Evolutionary conservation across 1,140 invertebrate species (phyloP).

Genomic region (Mamestra configurata): DNA sequence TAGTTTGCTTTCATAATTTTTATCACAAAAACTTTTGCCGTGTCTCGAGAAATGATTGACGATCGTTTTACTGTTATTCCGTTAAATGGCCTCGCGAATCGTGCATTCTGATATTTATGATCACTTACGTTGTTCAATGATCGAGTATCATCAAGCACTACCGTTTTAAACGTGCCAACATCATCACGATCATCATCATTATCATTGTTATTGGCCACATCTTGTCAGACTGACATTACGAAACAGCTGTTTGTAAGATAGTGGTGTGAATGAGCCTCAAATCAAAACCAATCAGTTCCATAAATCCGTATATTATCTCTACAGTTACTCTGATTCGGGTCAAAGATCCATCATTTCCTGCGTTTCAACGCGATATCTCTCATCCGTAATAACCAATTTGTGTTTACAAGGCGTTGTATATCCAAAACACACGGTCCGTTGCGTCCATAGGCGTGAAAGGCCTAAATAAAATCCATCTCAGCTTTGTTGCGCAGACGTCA

Average conservation of each 20-base stretch:
- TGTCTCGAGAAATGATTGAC: not conserved
- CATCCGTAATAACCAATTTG: conserved; percentile 58
- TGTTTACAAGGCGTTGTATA: conserved; percentile 56
- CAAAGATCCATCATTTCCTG: conserved; percentile 45
- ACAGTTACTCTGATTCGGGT: conserved; percentile 14
- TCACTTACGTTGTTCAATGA: conserved; percentile 3
- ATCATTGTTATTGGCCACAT: conserved; percentile 16
- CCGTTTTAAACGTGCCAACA: conserved; percentile 24
- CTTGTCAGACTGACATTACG: not conserved
- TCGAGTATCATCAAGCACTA: conserved; percentile 31
- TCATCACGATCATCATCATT: conserved; percentile 27
- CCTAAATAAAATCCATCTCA: conserved; percentile 53
- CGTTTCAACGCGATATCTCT: conserved; percentile 26
- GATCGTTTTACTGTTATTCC: conserved; percentile 3
- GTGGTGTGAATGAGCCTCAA: not conserved
- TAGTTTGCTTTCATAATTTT: not conserved
- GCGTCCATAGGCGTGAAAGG: conserved; percentile 52
- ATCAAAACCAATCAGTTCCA: conserved; percentile 8
- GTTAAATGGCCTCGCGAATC: conserved; percentile 32
- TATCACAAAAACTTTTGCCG: not conserved
- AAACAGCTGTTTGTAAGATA: conserved; percentile 5
- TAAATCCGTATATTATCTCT: not conserved
- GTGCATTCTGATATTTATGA: conserved; percentile 24
- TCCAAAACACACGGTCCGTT: conserved; percentile 39
- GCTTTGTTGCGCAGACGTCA: conserved; percentile 52